Conservation (phyloP, 2,797 vertebrate genomes). For the Molossus molossus region DNA sequence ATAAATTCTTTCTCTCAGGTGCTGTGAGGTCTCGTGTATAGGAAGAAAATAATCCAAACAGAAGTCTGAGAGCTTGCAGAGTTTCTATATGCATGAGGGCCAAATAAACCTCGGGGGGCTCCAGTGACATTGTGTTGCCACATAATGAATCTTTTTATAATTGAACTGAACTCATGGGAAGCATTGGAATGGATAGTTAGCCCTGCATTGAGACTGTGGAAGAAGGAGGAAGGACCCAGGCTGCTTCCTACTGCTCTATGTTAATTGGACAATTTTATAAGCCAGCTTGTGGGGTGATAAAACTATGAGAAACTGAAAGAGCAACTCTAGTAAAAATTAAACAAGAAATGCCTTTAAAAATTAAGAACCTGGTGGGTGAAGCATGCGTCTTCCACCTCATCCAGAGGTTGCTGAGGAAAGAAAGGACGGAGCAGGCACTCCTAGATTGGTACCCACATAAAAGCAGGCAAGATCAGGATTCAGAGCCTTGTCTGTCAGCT, state of each 20-base stretch:
- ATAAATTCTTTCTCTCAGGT: not conserved
- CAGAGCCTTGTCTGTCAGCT: not conserved
- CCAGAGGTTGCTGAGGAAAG: conserved; percentile 1
- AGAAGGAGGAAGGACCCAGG: not conserved
- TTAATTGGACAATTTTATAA: conserved; percentile 11
- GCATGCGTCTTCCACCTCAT: not conserved
- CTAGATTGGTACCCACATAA: not conserved
- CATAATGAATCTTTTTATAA: conserved; percentile 12
- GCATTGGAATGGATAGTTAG: not conserved
- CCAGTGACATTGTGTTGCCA: not conserved
- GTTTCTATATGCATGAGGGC: conserved; percentile 21
- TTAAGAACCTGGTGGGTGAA: not conserved
- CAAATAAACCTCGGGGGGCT: not conserved
- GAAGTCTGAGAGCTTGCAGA: not conserved
- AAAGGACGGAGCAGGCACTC: not conserved
- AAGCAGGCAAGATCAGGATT: not conserved
- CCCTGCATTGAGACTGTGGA: not conserved
- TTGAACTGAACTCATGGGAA: conserved; percentile 39
- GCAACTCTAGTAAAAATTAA: not conserved
- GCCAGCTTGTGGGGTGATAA: not conserved
- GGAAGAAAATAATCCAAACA: conserved; percentile 32
- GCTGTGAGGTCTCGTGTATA: not conserved
- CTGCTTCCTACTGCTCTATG: not conserved
- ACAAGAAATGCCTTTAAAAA: conserved; percentile 28
- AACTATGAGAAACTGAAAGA: not conserved